A percentile compares a stretch with the other conserved stretches of the same genome.
phyloP scores from a whole-genome alignment of 1,140 invertebrate genomes.

The Drosophila asahinai region DNA sequence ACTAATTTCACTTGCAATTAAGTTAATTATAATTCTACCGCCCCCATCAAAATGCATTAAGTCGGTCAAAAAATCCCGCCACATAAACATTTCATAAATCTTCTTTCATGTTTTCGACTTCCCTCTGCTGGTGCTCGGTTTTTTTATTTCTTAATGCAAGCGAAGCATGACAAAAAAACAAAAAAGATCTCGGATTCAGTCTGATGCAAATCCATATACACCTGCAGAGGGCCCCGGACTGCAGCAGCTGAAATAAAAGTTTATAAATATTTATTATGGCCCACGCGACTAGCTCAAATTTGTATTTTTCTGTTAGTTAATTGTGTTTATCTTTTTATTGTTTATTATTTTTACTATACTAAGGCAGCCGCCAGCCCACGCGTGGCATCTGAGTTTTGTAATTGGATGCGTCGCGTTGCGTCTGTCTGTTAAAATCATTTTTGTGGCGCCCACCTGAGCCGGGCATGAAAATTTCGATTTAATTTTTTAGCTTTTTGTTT shows the following conservation, averaged over 20 bases:
- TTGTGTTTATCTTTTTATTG: slow-evolving; percentile 40
- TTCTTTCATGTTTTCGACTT: slow-evolving; percentile 42
- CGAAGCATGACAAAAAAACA: slow-evolving; percentile 54
- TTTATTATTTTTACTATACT: slow-evolving; percentile 55
- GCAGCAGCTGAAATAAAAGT: slow-evolving; percentile 21
- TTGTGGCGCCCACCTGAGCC: slow-evolving; percentile 61
- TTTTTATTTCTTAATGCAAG: slow-evolving; percentile 37
- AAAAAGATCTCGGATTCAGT: slow-evolving; percentile 35
- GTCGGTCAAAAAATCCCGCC: slow-evolving; percentile 58
- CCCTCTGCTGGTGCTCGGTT: slow-evolving; percentile 6
- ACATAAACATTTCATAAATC: slow-evolving; percentile 57
- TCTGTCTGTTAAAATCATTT: slow-evolving; percentile 32
- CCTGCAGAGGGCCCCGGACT: slow-evolving; percentile 48
- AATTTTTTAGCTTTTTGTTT: slow-evolving; percentile 8
- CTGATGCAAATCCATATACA: slow-evolving; percentile 63
- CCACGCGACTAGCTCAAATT: slow-evolving; percentile 61
- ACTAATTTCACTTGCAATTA: slow-evolving; percentile 81
- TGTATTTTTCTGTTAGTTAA: slow-evolving; percentile 59
- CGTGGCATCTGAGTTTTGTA: slow-evolving; percentile 52
- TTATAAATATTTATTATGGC: slow-evolving; percentile 75
- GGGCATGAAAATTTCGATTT: slow-evolving; percentile 42
- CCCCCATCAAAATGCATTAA: slow-evolving; percentile 49
- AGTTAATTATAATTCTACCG: slow-evolving; percentile 78
- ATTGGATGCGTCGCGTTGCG: slow-evolving; percentile 71
- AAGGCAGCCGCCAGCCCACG: slow-evolving; percentile 50